Percentiles rank a stretch among this genome's conserved stretches.
phyloP scores from a whole-genome alignment of 1,140 invertebrate species.

The Ceratina japonica region DNA sequence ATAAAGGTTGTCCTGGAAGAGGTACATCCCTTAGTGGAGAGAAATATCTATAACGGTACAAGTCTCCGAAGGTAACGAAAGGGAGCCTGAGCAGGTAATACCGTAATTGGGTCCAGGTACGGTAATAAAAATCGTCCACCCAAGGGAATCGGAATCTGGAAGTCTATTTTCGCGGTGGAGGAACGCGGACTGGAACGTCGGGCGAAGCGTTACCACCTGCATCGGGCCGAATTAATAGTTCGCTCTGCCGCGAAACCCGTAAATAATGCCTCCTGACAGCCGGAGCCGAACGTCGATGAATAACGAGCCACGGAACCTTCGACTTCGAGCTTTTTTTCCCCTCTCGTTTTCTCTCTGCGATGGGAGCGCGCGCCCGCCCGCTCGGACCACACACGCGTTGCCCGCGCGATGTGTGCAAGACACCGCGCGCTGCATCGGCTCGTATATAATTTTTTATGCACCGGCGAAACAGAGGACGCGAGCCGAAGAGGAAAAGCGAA shows the following conservation, averaged over 20 bases:
- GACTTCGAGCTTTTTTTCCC: slow-evolving; percentile 53
- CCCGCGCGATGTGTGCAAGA: slow-evolving; percentile 36
- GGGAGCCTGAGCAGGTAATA: too few species aligned
- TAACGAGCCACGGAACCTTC: slow-evolving; percentile 67
- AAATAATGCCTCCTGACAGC: slow-evolving; percentile 66
- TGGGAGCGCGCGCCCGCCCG: slow-evolving; percentile 42
- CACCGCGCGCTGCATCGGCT: slow-evolving; percentile 11
- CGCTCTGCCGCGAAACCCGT: slow-evolving; percentile 65
- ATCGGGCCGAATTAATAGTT: slow-evolving; percentile 66
- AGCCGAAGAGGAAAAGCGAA: slow-evolving; percentile 12
- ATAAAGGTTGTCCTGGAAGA: too few species aligned
- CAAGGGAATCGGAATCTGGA: neutral
- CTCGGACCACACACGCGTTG: slow-evolving; percentile 53
- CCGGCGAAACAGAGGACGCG: slow-evolving; percentile 23
- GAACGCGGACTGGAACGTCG: neutral
- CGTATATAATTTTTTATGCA: slow-evolving; percentile 37
- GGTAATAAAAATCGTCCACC: too few species aligned
- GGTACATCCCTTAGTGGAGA: too few species aligned
- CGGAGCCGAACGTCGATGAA: slow-evolving; percentile 67
- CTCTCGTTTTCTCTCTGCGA: slow-evolving; percentile 33
- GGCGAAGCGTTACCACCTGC: slow-evolving; percentile 57
- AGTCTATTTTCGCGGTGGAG: slow-evolving; percentile 19
- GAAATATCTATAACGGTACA: too few species aligned
- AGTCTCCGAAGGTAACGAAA: too few species aligned
- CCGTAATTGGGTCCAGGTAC: neutral